Evolutionary conservation across 2,113 vertebrate genomes (phyloP), one percentile per base, ranked within the genome.

Genomic region (Gavia stellata): DNA sequence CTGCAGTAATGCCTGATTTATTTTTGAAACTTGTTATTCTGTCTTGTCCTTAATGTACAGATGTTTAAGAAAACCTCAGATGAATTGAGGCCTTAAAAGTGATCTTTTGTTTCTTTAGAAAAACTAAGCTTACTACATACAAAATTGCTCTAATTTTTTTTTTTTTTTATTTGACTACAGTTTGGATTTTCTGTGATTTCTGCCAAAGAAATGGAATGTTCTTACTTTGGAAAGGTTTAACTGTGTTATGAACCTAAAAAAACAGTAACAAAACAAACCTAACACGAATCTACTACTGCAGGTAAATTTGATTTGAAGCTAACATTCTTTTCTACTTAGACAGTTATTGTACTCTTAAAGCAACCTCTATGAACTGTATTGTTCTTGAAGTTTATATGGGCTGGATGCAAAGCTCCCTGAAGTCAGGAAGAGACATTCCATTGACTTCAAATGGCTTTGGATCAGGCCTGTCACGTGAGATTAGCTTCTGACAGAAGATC

Each of bases 381-480:
- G 58, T 95, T 92, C 73, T 66, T 92, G 42, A 68, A 83, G 78
- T 87, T 94, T 90, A 38, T 91, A 67, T 70, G 31, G 66, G 34
- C 71, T 92, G 42, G 94, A 81, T 91, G 40, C 91, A 96, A 92
- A 96, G 84, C 87, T 96, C 79, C 74, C 81, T 85, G 66, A 92
- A 96, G 87, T 88, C 94, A 94, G 91, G 89, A 94, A 91, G 91
- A 94, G 87, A 74, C 91, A 96, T 97, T 94, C 74, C 89, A 81
- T 80, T 88, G 94, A 88, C 81, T 94, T 96, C 71, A 91, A 80
- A 94, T 91, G 74, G 84, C 67, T 97, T 96, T 94, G 94, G 78
- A 94, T 95, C 94, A 92, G 36, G 74, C 84, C 87, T 97, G 96
- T 95, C 96, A 92, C 25, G 42, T 97, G 93, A 93, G 91, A 97